Conservation (phyloP, 2,797 vertebrate species). For the Enteromius unitaeniatus region DNA sequence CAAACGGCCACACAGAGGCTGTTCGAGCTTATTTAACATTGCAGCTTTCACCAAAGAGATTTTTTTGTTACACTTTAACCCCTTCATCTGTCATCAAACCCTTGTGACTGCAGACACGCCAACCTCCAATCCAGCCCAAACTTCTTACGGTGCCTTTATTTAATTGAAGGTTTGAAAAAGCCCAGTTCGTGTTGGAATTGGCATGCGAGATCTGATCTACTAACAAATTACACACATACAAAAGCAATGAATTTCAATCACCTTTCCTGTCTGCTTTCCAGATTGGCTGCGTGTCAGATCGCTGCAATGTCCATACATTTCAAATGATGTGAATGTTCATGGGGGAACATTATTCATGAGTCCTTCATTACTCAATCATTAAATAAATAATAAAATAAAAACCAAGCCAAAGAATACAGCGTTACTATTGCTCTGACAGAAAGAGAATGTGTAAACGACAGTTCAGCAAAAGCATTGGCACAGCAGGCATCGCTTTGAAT, state of each 20-base stretch:
- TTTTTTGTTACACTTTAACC: constrained; percentile 5
- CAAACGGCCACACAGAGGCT: constrained; percentile 23
- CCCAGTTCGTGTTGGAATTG: constrained; percentile 60
- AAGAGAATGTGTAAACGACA: constrained; percentile 8
- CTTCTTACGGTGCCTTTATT: constrained; percentile 61
- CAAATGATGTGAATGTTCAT: constrained; percentile 63
- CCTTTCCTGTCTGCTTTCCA: constrained; percentile 69
- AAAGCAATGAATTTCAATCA: constrained; percentile 80
- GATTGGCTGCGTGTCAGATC: constrained; percentile 70
- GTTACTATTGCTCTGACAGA: constrained; percentile 25
- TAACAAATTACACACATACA: constrained; percentile 73
- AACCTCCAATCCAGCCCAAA: constrained; percentile 24
- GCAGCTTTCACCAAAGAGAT: neutral
- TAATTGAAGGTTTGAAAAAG: constrained; percentile 71
- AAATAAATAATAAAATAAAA: constrained; percentile 62
- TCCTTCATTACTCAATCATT: constrained; percentile 69
- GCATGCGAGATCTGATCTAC: constrained; percentile 67
- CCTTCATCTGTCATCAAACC: constrained; percentile 3
- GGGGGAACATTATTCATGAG: constrained; percentile 63
- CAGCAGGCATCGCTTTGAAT: constrained; percentile 3
- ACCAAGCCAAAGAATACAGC: constrained; percentile 34
- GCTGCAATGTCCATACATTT: constrained; percentile 65
- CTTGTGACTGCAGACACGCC: constrained; percentile 31
- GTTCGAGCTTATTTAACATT: constrained; percentile 26
- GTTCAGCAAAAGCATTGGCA: neutral